These are phyloP conservation scores for Pomacea canaliculata DNA, from an alignment of 2,888 invertebrate genomes.

Conservation along the genomic window DNA sequence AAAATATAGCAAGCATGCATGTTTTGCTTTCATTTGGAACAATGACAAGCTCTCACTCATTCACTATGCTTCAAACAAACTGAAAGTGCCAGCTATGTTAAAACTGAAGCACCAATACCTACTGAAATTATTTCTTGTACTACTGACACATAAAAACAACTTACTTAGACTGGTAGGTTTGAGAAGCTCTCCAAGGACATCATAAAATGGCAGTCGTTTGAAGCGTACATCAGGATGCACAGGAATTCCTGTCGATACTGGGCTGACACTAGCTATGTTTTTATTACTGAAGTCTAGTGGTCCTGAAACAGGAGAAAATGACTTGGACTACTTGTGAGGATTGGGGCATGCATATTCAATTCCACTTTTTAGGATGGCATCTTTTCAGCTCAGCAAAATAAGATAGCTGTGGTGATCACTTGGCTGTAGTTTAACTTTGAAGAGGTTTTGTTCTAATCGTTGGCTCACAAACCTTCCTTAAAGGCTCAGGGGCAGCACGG, in stretches of 20 bases:
- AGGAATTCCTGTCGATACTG: constrained; percentile 71
- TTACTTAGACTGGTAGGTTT: constrained; percentile 86
- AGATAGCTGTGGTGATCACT: no score
- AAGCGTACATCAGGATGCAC: constrained; percentile 94
- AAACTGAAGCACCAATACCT: background rate
- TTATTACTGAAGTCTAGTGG: constrained; percentile 43
- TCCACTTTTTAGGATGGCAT: no score
- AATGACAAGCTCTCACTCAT: no score
- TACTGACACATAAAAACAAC: constrained; percentile 27
- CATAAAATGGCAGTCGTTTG: constrained; percentile 92
- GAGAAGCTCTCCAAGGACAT: constrained; percentile 86
- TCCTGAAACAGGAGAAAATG: constrained; percentile 35
- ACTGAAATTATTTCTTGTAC: no score
- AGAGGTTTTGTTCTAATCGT: no score
- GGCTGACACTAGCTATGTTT: constrained; percentile 25
- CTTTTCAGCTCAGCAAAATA: no score
- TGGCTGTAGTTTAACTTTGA: no score
- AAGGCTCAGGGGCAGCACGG: no score
- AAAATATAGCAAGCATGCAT: no score
- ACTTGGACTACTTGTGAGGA: background rate
- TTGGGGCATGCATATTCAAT: no score
- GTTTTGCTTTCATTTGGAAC: no score
- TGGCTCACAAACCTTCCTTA: no score
- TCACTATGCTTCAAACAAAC: background rate
- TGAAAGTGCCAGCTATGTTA: background rate